These are phyloP conservation scores for Aegotheles bennettii DNA, from an alignment of 2,113 vertebrate species.

Conservation along the genomic window DNA sequence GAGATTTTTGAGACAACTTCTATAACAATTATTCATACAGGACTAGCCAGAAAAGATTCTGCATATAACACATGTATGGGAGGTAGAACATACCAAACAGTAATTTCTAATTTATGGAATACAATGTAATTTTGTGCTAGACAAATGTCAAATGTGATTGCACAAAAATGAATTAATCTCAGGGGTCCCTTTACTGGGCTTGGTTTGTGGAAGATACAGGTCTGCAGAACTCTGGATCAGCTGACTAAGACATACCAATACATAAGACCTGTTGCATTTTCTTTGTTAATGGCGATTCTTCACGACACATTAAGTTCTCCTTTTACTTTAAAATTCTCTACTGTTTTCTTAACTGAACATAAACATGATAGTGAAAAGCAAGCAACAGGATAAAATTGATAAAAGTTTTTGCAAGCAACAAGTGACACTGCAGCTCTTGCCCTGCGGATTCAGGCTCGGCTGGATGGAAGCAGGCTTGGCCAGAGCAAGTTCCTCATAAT, in stretches of 20 bases:
- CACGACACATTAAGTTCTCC: not conserved
- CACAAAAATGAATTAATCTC: not conserved
- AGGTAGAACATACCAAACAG: not conserved
- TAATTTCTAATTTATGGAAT: not conserved
- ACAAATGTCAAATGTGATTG: not conserved
- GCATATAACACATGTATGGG: not conserved
- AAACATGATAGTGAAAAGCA: not conserved
- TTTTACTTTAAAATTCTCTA: not conserved
- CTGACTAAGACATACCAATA: not conserved
- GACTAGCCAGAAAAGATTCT: not conserved
- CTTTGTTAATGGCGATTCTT: not conserved
- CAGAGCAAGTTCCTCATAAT: not conserved
- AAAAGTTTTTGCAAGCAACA: not conserved
- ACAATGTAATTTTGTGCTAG: not conserved
- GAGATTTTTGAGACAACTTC: constrained; percentile 18
- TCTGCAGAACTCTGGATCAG: not conserved
- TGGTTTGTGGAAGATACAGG: rapidly evolving
- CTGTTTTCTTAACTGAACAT: not conserved
- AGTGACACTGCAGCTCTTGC: not conserved
- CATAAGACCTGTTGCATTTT: not conserved
- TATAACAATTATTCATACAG: constrained; percentile 26
- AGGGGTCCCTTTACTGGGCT: not conserved
- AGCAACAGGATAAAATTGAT: not conserved
- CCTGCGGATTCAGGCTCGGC: not conserved
- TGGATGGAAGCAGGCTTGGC: too few relatives aligned